These are phyloP conservation scores for Prosapia bicincta DNA, from an alignment of 2,888 invertebrate species.

Conservation along the genomic window DNA sequence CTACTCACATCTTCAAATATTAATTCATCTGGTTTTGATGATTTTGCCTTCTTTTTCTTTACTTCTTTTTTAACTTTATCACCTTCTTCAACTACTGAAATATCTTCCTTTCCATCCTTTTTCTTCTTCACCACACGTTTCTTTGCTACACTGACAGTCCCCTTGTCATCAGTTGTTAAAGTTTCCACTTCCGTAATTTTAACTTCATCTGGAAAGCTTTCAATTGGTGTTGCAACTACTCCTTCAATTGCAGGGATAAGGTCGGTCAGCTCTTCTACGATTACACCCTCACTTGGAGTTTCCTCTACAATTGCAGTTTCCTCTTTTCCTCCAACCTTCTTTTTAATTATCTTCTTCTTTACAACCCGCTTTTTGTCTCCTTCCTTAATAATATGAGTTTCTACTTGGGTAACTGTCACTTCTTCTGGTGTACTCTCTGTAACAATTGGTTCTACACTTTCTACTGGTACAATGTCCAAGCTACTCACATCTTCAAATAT, in stretches of 20 bases:
- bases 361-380: slow-evolving; percentile 49
- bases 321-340: slow-evolving; percentile 38
- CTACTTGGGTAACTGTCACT: slow-evolving; percentile 19
- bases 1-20: slow-evolving; percentile 21
- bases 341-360: slow-evolving; percentile 44
- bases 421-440: slow-evolving; percentile 10
- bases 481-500: slow-evolving; percentile 12
- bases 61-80: slow-evolving; percentile 3
- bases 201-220: slow-evolving; percentile 46
- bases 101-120: slow-evolving; percentile 32
- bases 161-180: slow-evolving; percentile 32
- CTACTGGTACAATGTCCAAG: background rate
- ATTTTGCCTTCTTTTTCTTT: slow-evolving; percentile 36
- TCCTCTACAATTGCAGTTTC: slow-evolving; percentile 38
- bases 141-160: slow-evolving; percentile 28
- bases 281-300: slow-evolving; percentile 44
- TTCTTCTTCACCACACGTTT: slow-evolving; percentile 18
- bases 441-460: too few species aligned
- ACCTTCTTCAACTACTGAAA: slow-evolving; percentile 25
- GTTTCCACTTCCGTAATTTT: slow-evolving; percentile 39
- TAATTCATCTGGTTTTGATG: background rate
- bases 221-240: slow-evolving; percentile 37
- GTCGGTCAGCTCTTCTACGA: slow-evolving; percentile 32
- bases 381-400: slow-evolving; percentile 39
- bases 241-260: slow-evolving; percentile 42